These are phyloP conservation scores for Idris sp. DNA, from an alignment of 1,140 invertebrate species.

Conservation along the genomic window DNA sequence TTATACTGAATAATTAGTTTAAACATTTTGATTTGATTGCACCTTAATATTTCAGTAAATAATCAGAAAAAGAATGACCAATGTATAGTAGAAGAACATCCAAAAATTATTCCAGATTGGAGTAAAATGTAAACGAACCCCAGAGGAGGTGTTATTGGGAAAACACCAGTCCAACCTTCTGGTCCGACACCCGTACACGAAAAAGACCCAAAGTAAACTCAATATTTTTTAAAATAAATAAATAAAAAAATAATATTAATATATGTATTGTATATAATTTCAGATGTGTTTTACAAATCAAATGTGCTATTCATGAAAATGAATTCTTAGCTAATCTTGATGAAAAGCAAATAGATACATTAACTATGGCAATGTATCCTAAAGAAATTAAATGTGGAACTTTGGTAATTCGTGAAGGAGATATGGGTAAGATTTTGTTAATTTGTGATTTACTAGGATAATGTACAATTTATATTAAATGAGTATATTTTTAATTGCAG, in stretches of 20 bases:
- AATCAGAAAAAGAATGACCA: constrained; percentile 7
- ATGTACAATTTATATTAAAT: not conserved
- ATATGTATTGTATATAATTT: not conserved
- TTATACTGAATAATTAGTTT: not conserved
- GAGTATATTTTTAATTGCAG: constrained; percentile 61
- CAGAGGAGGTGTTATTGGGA: constrained; percentile 71
- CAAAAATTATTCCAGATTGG: constrained; percentile 36
- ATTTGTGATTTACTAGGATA: not conserved
- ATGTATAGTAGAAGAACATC: constrained; percentile 6
- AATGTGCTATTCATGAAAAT: constrained; percentile 88
- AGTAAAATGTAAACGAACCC: constrained; percentile 62
- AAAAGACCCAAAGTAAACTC: constrained; percentile 34
- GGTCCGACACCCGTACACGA: constrained; percentile 62
- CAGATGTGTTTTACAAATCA: constrained; percentile 78
- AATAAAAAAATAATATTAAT: constrained; percentile 1
- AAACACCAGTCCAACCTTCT: constrained; percentile 67
- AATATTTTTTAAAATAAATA: not conserved
- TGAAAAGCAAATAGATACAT: constrained; percentile 86
- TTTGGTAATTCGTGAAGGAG: constrained; percentile 92
- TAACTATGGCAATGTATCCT: constrained; percentile 95
- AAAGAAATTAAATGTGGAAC: constrained; percentile 86
- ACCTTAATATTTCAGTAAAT: constrained; percentile 19
- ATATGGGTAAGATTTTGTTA: constrained; percentile 79
- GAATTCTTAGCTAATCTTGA: constrained; percentile 96
- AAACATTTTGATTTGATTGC: constrained; percentile 5